A percentile compares a stretch with the other conserved stretches of the same genome.
Evolutionary conservation across 2,888 invertebrate species (phyloP).

Genomic region (Tenthredo distinguenda): DNA sequence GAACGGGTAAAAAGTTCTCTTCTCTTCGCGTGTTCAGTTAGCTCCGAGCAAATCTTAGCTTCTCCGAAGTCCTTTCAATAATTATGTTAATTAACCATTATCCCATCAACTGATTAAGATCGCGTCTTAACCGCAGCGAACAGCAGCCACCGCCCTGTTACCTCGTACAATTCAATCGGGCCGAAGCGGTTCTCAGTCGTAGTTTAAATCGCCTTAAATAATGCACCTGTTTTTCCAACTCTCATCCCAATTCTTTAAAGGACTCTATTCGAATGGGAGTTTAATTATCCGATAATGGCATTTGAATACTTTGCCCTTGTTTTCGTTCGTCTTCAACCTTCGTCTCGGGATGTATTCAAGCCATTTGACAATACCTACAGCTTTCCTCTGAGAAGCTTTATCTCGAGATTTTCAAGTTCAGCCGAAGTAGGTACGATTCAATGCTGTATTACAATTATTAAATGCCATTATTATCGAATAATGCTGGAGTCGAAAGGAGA

Average conservation of each 20-base stretch:
- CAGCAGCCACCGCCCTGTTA: conserved; percentile 16
- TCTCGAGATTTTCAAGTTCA: neutral
- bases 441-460: conserved; percentile 14
- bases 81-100: conserved; percentile 60
- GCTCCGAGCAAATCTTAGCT: conserved; percentile 52
- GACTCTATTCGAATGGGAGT: neutral
- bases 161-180: conserved; percentile 62
- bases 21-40: neutral
- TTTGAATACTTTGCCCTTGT: neutral
- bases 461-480: conserved; percentile 18
- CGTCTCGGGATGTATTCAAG: neutral
- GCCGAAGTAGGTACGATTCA: neutral
- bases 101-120: conserved; percentile 61
- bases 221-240: neutral
- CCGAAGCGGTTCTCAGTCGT: conserved; percentile 57
- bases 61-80: conserved; percentile 55
- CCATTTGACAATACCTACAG: neutral
- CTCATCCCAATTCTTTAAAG: neutral
- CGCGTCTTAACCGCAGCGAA: conserved; percentile 39
- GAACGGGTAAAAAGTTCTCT: neutral
- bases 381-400: neutral
- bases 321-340: neutral
- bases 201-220: conserved; percentile 34
- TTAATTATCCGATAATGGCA: neutral
- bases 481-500: neutral